phyloP scores from a whole-genome alignment of 1,140 invertebrate genomes.

The Diabrotica undecimpunctata region DNA sequence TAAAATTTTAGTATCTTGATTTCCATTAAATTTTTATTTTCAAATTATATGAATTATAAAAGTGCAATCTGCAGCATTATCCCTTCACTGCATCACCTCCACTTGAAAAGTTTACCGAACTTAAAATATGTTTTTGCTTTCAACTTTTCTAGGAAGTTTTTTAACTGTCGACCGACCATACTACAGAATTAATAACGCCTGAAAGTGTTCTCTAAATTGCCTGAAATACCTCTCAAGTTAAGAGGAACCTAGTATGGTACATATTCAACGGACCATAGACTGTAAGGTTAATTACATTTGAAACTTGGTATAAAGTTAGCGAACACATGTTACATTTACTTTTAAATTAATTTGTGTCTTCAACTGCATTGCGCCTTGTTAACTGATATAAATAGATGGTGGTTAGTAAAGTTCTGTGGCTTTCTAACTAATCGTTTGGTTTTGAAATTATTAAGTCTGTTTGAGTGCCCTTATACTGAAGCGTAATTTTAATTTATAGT shows the following conservation, averaged over 20 bases:
- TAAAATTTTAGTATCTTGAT: too few species aligned
- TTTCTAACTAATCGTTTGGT: slow-evolving; percentile 35
- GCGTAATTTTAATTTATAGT: too few species aligned
- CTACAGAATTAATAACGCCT: slow-evolving; percentile 2
- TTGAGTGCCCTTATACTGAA: too few species aligned
- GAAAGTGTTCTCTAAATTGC: slow-evolving; percentile 2
- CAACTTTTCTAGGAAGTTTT: not conserved
- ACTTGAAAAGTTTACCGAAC: not conserved
- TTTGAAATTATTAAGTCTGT: slow-evolving; percentile 28
- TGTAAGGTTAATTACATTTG: slow-evolving; percentile 25
- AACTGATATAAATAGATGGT: slow-evolving; percentile 29
- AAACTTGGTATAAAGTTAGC: slow-evolving; percentile 24
- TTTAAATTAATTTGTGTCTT: slow-evolving; percentile 34
- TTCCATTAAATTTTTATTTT: too few species aligned
- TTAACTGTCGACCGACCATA: not conserved
- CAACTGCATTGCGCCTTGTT: slow-evolving; percentile 15
- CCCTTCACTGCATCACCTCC: too few species aligned
- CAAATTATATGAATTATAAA: too few species aligned
- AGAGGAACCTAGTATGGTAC: slow-evolving; percentile 5
- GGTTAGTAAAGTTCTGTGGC: slow-evolving; percentile 27
- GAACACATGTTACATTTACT: slow-evolving; percentile 30
- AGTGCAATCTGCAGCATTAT: too few species aligned
- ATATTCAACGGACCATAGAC: slow-evolving; percentile 16
- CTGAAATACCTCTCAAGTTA: not conserved
- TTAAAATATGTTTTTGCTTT: not conserved